Evolutionary conservation across 2,888 invertebrate species (phyloP).

Genomic region (Metallyticus violacea): DNA sequence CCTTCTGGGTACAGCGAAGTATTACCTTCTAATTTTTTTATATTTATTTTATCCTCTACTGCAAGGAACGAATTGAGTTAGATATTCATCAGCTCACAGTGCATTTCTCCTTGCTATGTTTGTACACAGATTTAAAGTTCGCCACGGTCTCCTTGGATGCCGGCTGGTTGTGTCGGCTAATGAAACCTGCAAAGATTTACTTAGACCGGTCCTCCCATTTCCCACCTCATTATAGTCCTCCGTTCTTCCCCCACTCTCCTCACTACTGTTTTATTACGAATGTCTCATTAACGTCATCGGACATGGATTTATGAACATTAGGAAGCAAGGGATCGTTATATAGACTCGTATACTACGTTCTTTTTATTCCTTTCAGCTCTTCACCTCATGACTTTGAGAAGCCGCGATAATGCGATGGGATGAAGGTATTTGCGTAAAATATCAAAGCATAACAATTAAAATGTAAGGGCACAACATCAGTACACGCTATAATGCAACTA

Average conservation of each 20-base stretch:
- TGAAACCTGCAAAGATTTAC: neutral
- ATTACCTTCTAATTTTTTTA: neutral
- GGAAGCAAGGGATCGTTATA: neutral
- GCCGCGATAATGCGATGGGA: neutral
- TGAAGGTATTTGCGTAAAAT: neutral
- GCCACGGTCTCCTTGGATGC: neutral
- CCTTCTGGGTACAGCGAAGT: neutral
- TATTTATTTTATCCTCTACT: too few species aligned
- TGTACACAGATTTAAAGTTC: neutral
- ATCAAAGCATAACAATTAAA: neutral
- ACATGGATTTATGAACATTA: neutral
- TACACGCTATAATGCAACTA: neutral
- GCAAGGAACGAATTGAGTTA: neutral
- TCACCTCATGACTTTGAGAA: neutral
- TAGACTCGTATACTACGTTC: too few species aligned
- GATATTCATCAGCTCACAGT: neutral
- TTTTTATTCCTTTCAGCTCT: too few species aligned
- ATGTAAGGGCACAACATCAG: neutral
- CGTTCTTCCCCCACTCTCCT: too few species aligned
- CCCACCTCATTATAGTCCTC: neutral
- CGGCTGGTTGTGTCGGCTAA: too few species aligned
- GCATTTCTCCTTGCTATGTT: neutral
- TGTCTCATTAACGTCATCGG: neutral
- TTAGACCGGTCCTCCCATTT: neutral
- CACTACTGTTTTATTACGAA: neutral